Evolutionary conservation across 2,888 invertebrate species (phyloP).

Genomic region (Caenorhabditis afra): DNA sequence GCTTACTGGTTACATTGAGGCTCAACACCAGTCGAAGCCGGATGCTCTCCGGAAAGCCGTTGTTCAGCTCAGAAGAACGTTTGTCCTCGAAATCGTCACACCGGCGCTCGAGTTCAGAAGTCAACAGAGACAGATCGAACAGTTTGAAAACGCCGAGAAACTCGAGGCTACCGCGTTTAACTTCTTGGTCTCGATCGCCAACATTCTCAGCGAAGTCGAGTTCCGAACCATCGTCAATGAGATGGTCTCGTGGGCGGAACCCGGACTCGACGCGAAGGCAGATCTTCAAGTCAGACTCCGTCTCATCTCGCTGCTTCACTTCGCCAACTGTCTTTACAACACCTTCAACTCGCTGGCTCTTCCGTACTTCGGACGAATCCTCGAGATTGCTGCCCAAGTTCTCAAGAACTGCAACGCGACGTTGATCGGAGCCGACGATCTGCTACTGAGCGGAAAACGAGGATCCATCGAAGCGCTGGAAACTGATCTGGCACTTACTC

Average conservation of each 20-base stretch:
- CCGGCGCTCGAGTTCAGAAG: conserved; percentile 58
- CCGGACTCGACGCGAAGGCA: conserved; percentile 57
- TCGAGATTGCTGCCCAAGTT: conserved; percentile 71
- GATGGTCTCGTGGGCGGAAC: conserved; percentile 70
- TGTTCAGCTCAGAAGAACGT: conserved; percentile 31
- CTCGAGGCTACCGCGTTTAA: conserved; percentile 58
- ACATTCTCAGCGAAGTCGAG: conserved; percentile 64
- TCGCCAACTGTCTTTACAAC: conserved; percentile 74
- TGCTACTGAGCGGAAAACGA: conserved; percentile 67
- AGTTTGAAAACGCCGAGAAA: conserved; percentile 60
- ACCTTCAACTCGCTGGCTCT: conserved; percentile 74
- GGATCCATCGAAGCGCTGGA: conserved; percentile 67
- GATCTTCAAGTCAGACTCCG: conserved; percentile 54
- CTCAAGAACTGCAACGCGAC: conserved; percentile 68
- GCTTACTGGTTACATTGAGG: conserved; percentile 58
- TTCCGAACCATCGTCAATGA: conserved; percentile 69
- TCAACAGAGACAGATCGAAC: conserved; percentile 54
- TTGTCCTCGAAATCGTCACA: conserved; percentile 54
- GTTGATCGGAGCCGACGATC: conserved; percentile 31
- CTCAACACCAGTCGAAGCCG: conserved; percentile 38
- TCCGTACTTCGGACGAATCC: conserved; percentile 73
- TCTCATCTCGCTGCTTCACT: conserved; percentile 71
- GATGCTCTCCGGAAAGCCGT: conserved; percentile 40
- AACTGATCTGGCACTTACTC: conserved; percentile 64
- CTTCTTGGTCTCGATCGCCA: conserved; percentile 60